Percentiles rank a stretch among this genome's conserved stretches.
phyloP scores from a whole-genome alignment of 53 echinoderm and acorn worm genomes.

The Echinarachnius parma region DNA sequence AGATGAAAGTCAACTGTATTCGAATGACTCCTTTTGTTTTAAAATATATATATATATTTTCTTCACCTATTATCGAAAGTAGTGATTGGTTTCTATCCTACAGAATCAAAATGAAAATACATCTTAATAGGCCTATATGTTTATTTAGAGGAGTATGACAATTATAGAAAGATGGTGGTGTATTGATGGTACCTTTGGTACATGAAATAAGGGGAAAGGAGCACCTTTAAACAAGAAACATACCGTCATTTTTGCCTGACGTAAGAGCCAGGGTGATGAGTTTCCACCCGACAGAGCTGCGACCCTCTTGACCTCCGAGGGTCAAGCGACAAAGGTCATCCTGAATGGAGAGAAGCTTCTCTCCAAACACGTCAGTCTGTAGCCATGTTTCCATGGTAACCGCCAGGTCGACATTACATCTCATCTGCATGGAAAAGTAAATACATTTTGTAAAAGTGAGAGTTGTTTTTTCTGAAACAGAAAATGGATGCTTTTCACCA shows the following conservation, averaged over 20 bases:
- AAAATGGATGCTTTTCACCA: constrained; percentile 80
- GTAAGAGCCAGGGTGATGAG: constrained; percentile 83
- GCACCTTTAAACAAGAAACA: not conserved
- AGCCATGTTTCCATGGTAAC: constrained; percentile 47
- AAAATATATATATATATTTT: no score
- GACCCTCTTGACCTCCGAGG: constrained; percentile 26
- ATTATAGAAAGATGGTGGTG: no score
- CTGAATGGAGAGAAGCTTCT: constrained; percentile 63
- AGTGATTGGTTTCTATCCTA: no score
- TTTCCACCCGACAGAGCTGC: constrained; percentile 62
- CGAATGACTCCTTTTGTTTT: not conserved
- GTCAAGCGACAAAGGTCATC: constrained; percentile 58
- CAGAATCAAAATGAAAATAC: no score
- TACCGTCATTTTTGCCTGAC: constrained; percentile 64
- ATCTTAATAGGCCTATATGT: no score
- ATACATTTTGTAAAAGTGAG: no score
- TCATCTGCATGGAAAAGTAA: constrained; percentile 60
- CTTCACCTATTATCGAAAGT: no score
- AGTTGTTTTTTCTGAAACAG: no score
- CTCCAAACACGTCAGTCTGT: constrained; percentile 62
- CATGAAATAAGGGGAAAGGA: not conserved
- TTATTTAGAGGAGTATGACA: no score
- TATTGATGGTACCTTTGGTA: not conserved
- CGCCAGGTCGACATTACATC: constrained; percentile 9
- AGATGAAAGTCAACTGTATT: not conserved